Percentiles rank a stretch among this genome's conserved stretches.
Evolutionary conservation across 2,113 vertebrate species (phyloP).

Genomic region (Syrmaticus mikado): DNA sequence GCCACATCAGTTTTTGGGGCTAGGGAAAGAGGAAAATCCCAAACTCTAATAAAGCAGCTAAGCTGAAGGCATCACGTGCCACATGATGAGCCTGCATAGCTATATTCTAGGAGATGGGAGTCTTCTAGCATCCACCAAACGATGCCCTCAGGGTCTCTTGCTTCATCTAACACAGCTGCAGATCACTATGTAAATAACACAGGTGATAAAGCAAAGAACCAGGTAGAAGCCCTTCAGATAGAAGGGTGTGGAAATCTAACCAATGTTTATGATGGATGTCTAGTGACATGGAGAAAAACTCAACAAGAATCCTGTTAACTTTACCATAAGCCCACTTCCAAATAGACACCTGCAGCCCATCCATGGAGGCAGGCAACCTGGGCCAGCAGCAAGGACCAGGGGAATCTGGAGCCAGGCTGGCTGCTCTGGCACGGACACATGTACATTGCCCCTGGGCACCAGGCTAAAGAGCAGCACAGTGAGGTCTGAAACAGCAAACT

Average conservation of each 20-base stretch:
- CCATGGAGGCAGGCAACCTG: background rate
- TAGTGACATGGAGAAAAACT: background rate
- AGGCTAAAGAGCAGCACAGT: background rate
- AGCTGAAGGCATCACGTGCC: rapidly evolving
- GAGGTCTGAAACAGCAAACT: background rate
- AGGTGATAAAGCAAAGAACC: background rate
- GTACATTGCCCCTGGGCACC: background rate
- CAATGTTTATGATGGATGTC: background rate
- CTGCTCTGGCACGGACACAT: background rate
- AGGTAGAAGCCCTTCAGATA: background rate
- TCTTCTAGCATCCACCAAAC: background rate
- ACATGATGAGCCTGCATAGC: background rate
- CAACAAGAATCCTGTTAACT: background rate
- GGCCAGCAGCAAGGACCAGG: background rate
- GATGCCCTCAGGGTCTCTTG: background rate
- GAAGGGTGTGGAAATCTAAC: background rate
- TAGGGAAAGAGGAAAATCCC: background rate
- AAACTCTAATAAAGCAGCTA: background rate
- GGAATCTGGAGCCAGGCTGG: background rate
- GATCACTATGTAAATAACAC: background rate
- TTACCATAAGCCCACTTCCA: background rate
- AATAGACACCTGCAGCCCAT: background rate
- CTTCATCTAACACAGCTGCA: background rate
- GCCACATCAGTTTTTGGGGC: background rate
- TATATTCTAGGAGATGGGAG: background rate